These are phyloP conservation scores for Ferrisia virgata DNA, from an alignment of 2,888 invertebrate species.

Conservation along the genomic window DNA sequence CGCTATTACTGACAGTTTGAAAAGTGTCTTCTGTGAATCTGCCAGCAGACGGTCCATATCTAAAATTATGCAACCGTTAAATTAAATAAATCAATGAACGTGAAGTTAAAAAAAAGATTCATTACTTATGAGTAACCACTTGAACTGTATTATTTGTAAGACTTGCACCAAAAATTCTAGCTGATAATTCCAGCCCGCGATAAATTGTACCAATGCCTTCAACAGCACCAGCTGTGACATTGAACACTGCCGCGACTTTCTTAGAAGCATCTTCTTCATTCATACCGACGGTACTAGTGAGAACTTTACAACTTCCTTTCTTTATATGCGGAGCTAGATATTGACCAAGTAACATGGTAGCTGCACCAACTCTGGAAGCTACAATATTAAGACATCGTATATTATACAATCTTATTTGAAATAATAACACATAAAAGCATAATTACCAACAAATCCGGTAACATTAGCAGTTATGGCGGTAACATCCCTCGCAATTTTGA, in stretches of 20 bases:
- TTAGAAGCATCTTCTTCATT: constrained; percentile 58
- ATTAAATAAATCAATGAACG: constrained; percentile 1
- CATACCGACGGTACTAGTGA: constrained; percentile 60
- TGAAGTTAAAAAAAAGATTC: not conserved
- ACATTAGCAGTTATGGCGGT: constrained; percentile 66
- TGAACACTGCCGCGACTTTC: constrained; percentile 61
- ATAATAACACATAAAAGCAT: not conserved
- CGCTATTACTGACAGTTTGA: constrained; percentile 65
- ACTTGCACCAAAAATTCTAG: constrained; percentile 62
- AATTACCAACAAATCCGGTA: constrained; percentile 63
- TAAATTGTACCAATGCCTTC: constrained; percentile 70
- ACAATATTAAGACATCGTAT: not conserved
- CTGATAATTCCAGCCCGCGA: constrained; percentile 68
- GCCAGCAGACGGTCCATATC: constrained; percentile 68
- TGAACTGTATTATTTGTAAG: constrained; percentile 71
- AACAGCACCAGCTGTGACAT: constrained; percentile 68
- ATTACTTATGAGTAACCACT: constrained; percentile 70
- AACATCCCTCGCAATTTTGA: constrained; percentile 65
- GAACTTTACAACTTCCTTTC: constrained; percentile 61
- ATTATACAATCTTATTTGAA: not conserved
- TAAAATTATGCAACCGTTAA: constrained; percentile 51
- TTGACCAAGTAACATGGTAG: constrained; percentile 65
- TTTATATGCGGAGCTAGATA: constrained; percentile 68
- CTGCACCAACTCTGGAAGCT: constrained; percentile 63
- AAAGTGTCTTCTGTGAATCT: constrained; percentile 65